Conservation (phyloP, 1,140 invertebrate species). For the Eupeodes corollae region DNA sequence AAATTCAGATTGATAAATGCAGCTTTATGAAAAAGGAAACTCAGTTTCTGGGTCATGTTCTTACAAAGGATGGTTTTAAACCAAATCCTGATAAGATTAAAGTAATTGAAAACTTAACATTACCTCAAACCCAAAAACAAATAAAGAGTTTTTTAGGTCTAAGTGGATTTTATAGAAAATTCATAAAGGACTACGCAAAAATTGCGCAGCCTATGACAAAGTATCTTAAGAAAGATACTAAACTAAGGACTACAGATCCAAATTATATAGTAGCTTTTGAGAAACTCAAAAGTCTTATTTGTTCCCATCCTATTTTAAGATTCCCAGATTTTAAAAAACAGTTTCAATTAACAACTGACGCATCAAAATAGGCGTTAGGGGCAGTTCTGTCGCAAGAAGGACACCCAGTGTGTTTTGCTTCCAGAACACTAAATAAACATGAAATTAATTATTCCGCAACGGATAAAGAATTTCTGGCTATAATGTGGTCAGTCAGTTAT, state of each 20-base stretch:
- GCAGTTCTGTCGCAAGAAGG: no score
- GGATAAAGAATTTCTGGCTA: constrained; percentile 1
- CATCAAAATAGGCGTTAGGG: no score
- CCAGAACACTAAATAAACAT: constrained; percentile 1
- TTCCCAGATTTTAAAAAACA: background rate
- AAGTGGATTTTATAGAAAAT: background rate
- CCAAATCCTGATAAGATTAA: background rate
- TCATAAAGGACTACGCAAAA: no score
- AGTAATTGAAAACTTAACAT: background rate
- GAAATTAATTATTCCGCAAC: background rate
- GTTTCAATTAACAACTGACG: no score
- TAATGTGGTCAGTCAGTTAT: constrained; percentile 34
- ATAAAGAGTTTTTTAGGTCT: background rate
- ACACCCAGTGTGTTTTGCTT: background rate
- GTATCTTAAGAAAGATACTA: background rate
- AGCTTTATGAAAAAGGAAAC: background rate
- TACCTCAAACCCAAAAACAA: background rate
- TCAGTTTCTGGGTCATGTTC: background rate
- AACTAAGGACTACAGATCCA: background rate
- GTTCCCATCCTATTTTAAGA: background rate
- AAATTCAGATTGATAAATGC: no score
- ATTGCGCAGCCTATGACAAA: no score
- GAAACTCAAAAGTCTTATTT: background rate
- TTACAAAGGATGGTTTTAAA: background rate
- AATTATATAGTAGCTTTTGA: constrained; percentile 3